These are phyloP conservation scores for Petrosia ficiformis DNA, from an alignment of 37 sponge, comb jelly and placozoan species.

Conservation along the genomic window DNA sequence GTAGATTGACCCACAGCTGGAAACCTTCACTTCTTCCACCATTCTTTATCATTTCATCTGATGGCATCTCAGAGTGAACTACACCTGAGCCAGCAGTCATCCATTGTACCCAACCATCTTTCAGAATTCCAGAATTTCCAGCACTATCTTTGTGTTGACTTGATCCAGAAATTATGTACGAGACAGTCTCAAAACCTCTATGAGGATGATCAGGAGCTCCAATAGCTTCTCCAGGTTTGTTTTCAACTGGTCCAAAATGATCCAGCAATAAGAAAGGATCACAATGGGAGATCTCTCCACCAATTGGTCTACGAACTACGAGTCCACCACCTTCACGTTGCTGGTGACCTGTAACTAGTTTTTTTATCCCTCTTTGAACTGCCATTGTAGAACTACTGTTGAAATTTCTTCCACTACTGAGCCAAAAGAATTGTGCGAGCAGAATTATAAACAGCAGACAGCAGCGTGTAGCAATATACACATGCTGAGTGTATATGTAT, in stretches of 20 bases:
- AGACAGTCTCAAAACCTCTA: slow-evolving; percentile 90
- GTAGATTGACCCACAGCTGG: slow-evolving; percentile 91
- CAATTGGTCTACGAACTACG: slow-evolving; percentile 65
- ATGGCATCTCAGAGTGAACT: slow-evolving; percentile 89
- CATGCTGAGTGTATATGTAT: no score
- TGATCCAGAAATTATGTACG: slow-evolving; percentile 57
- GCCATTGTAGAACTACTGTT: no score
- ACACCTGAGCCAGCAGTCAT: slow-evolving; percentile 93
- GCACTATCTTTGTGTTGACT: slow-evolving; percentile 71
- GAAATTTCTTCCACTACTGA: no score
- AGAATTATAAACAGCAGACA: no score
- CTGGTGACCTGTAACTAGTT: slow-evolving; percentile 50
- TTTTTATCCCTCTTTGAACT: slow-evolving; percentile 36
- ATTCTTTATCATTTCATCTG: slow-evolving; percentile 63
- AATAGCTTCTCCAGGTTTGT: slow-evolving; percentile 73
- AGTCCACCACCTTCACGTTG: slow-evolving; percentile 79
- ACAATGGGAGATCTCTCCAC: slow-evolving; percentile 39
- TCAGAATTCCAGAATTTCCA: slow-evolving; percentile 61
- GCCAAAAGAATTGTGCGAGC: no score
- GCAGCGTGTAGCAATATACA: no score
- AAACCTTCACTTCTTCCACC: slow-evolving; percentile 78
- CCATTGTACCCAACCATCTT: slow-evolving; percentile 89
- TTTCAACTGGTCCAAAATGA: slow-evolving; percentile 70
- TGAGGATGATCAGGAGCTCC: slow-evolving; percentile 93
- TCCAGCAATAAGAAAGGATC: slow-evolving; percentile 91